Conservation (phyloP, 2,113 vertebrate genomes). For the Noctilio leporinus region DNA sequence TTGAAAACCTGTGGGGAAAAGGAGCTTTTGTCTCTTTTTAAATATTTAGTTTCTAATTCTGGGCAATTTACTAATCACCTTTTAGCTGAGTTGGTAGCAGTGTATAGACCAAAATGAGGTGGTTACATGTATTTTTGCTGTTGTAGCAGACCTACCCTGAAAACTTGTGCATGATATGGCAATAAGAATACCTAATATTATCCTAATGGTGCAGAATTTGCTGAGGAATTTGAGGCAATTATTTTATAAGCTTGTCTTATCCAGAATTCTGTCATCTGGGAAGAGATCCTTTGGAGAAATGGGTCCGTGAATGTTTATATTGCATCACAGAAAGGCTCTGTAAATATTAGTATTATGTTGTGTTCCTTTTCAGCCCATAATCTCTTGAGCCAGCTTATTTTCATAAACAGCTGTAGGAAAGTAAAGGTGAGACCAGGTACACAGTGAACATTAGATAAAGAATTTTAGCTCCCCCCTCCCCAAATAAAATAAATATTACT, state of each 20-base stretch:
- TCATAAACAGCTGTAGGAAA: constrained; percentile 43
- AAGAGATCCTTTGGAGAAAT: constrained; percentile 14
- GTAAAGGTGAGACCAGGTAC: neutral
- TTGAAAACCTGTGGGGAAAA: constrained; percentile 8
- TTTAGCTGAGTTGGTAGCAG: neutral
- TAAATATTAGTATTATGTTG: constrained; percentile 47
- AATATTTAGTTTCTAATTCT: constrained; percentile 8
- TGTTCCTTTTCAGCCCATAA: constrained; percentile 44
- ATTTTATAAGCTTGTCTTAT: constrained; percentile 15
- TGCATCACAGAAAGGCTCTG: constrained; percentile 19
- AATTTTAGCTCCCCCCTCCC: neutral
- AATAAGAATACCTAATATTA: neutral
- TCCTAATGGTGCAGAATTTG: neutral
- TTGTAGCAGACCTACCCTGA: neutral
- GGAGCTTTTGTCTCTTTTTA: neutral
- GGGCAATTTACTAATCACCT: constrained; percentile 1
- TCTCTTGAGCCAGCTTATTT: constrained; percentile 36
- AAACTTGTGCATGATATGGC: neutral
- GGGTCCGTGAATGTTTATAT: constrained; percentile 29
- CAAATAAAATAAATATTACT: constrained; percentile 65
- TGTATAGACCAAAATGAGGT: neutral
- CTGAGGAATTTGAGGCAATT: neutral
- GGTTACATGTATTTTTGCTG: neutral
- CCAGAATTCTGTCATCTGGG: neutral
- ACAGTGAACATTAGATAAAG: constrained; percentile 45